Percentiles rank a stretch among this genome's conserved stretches.
Evolutionary conservation across 1,140 invertebrate genomes (phyloP).

Genomic region (Drosophila baimaii): DNA sequence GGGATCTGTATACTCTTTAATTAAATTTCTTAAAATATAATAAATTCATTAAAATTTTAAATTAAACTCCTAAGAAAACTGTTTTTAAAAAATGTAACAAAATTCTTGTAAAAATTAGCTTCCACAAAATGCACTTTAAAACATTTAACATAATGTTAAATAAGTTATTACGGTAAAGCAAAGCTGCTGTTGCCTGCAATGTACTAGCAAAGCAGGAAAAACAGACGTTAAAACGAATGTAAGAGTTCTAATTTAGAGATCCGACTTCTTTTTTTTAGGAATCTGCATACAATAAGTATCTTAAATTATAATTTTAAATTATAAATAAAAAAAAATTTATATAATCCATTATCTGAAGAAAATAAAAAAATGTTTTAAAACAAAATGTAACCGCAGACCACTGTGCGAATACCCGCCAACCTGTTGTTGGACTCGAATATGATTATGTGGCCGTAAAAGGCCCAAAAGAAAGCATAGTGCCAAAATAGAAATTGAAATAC

Average conservation of each 20-base stretch:
- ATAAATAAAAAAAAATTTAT: background rate
- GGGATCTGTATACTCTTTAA: too few species aligned
- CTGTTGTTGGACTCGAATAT: slow-evolving; percentile 17
- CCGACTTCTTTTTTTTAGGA: background rate
- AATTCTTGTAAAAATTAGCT: too few species aligned
- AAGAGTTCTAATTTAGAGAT: background rate
- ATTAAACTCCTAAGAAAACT: too few species aligned
- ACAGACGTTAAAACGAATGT: background rate
- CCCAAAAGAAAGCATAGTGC: slow-evolving; percentile 25
- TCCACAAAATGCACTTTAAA: background rate
- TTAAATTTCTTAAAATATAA: too few species aligned
- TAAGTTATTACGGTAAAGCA: too few species aligned
- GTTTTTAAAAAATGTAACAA: too few species aligned
- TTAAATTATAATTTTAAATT: background rate
- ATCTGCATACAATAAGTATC: background rate
- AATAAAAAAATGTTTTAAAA: too few species aligned
- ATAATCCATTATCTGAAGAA: background rate
- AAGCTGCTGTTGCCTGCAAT: background rate
- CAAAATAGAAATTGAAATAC: slow-evolving; percentile 23
- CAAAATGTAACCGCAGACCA: too few species aligned
- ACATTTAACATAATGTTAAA: too few species aligned
- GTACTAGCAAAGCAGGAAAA: background rate
- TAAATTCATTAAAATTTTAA: too few species aligned
- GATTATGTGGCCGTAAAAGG: slow-evolving; percentile 5
- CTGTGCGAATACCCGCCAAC: slow-evolving; percentile 4